Conservation (phyloP, 1,140 invertebrate species). For the Ips typographus region DNA sequence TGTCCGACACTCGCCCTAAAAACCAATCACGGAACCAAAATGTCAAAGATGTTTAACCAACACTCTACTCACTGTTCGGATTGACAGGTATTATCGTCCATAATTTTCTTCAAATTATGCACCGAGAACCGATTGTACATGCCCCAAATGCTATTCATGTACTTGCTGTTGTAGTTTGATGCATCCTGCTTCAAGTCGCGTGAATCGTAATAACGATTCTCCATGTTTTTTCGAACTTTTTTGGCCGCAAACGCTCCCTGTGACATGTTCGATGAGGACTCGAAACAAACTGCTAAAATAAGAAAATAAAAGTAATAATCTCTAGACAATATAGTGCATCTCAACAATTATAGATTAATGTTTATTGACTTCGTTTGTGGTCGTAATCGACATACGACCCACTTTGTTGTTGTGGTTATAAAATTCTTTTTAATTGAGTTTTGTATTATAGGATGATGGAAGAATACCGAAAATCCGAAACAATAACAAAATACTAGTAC, state of each 20-base stretch:
- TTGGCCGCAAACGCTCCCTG: constrained; percentile 59
- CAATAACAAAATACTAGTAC: too few relatives aligned
- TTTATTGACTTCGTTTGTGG: too few relatives aligned
- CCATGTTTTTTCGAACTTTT: constrained; percentile 57
- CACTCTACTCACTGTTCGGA: constrained; percentile 15
- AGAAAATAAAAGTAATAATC: too few relatives aligned
- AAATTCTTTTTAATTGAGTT: too few relatives aligned
- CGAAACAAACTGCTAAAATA: neutral
- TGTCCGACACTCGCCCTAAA: constrained; percentile 21
- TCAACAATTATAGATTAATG: too few relatives aligned
- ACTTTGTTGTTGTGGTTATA: too few relatives aligned
- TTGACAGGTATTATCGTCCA: constrained; percentile 54
- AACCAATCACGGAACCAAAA: neutral
- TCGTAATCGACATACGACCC: too few relatives aligned
- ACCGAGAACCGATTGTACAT: constrained; percentile 83
- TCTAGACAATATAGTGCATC: too few relatives aligned
- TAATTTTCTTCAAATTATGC: constrained; percentile 80
- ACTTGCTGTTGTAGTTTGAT: constrained; percentile 78
- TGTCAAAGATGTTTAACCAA: too few relatives aligned
- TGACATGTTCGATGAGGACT: constrained; percentile 50
- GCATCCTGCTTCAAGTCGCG: constrained; percentile 54
- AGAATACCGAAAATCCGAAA: too few relatives aligned
- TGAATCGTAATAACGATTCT: constrained; percentile 48
- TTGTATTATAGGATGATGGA: too few relatives aligned
- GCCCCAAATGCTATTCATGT: constrained; percentile 91